These are phyloP conservation scores for Odontothrips loti DNA, from an alignment of 2,888 invertebrate genomes.

Conservation along the genomic window DNA sequence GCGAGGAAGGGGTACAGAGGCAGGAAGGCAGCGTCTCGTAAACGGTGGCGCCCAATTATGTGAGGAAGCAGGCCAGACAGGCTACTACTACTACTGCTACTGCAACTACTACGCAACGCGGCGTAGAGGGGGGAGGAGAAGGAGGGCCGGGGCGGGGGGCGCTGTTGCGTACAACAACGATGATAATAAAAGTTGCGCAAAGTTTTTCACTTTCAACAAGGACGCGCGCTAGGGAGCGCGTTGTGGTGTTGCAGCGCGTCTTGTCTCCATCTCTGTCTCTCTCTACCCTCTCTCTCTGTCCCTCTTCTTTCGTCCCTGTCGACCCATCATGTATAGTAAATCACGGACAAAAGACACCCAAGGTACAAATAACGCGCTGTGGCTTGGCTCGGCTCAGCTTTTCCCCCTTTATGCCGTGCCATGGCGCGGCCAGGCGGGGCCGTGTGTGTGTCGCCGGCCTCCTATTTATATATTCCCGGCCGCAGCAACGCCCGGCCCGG, in stretches of 20 bases:
- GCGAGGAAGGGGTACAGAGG: not conserved
- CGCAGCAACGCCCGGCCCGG: too few relatives aligned
- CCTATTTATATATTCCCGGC: too few relatives aligned
- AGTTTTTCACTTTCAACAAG: slow-evolving; percentile 16
- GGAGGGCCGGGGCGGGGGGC: not conserved
- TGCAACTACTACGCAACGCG: too few relatives aligned
- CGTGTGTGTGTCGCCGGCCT: not conserved
- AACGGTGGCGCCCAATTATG: not conserved
- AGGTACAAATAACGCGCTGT: not conserved
- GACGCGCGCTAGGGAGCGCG: not conserved
- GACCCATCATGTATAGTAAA: not conserved
- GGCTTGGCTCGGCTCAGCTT: not conserved
- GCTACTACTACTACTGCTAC: too few relatives aligned
- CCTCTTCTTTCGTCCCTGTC: too few relatives aligned
- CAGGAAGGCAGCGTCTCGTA: not conserved
- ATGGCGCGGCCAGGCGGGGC: not conserved
- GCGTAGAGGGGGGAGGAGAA: too few relatives aligned
- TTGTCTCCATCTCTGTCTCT: too few relatives aligned
- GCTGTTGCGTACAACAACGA: slow-evolving; percentile 16
- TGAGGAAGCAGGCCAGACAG: not conserved
- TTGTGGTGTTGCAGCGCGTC: not conserved
- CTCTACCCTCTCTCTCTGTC: too few relatives aligned
- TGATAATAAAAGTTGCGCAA: slow-evolving; percentile 23
- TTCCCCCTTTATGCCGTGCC: not conserved
- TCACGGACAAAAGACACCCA: slow-evolving; percentile 22